Base-by-base conservation (phyloP, 2,888 invertebrate species). In the Cylindroiulus punctatus region DNA sequence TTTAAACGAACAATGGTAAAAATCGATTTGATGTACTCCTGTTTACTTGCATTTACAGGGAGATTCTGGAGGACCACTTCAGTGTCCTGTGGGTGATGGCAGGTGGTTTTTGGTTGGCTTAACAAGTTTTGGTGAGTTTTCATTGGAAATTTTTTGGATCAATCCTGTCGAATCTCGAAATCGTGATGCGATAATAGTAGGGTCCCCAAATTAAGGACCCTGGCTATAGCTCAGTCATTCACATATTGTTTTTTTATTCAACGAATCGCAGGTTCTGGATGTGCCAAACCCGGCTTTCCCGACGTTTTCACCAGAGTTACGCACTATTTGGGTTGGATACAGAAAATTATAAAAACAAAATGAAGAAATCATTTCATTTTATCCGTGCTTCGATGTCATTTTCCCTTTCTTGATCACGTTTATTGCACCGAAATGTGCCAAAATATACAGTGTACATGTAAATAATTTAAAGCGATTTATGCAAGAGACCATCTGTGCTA, bases 91-190 rank as follows among this genome's bases (percentile, higher is more conserved):
- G 0, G 90, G 93, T 0, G 95, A 96, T 86, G 96, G 96, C 0
- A 94, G 95, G 84, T 97, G 97, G 97, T 95, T 95, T 89, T 92
- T 97, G 47, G 95, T 95, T 0, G 97, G 97, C 0, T 94, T 97
- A 57, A 97, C 97, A 0, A 97, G 97, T 0, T 97, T 97, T 90
- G 97, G 97, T 65, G 65, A 65, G 65, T 26, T 22, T 26, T 65
- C n/a, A n/a, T n/a, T n/a, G n/a, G n/a, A n/a, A n/a, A n/a, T n/a
- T n/a, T n/a, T n/a, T n/a, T n/a, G n/a, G n/a, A n/a, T n/a, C n/a
- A n/a, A n/a, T n/a, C n/a, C n/a, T n/a, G n/a, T n/a, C n/a, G n/a
- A n/a, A n/a, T n/a, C n/a, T n/a, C n/a, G n/a, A n/a, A n/a, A n/a
- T n/a, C n/a, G n/a, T n/a, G n/a, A n/a, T n/a, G n/a, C n/a, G n/a